Base-by-base conservation (phyloP, 1,140 invertebrate genomes). In the Heliothis subflexa region DNA sequence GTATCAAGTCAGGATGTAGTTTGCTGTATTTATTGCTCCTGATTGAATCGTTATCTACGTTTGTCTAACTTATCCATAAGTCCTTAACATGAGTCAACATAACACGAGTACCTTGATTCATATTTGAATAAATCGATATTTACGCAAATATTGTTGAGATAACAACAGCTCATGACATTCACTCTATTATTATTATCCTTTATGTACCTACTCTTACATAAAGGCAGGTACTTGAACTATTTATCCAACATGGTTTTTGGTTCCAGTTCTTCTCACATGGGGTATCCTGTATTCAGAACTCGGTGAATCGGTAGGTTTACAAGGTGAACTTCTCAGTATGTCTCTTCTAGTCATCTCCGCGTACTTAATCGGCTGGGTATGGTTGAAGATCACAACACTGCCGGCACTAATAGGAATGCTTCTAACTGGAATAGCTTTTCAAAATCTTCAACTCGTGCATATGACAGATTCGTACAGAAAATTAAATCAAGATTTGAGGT, bases 401-500 rank as follows among this genome's bases (percentile, higher is more conserved):
- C 98, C 98, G 13, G 96, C 98, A 0, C 95, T 99, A 0, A 97
- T 98, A 83, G 98, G 97, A 9, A 98, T 98, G 97, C 95, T 99
- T 45, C 84, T 98, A 68, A 97, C 97, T 12, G 98, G 98, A 62
- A 96, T 98, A 62, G 81, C 97, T 9, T 96, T 98, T 82, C 96
- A 97, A 90, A 98, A 98, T 91, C 91, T 97, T 14, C 96, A 96
- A 4, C 93, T 97, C 82, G 96, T 98, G 0, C 91, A 96, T 86
- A 96, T 98, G 86, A 96, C 96, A 47, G 96, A 96, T 3, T 94
- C 95, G 49, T 97, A 97, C 88, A 85, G 91, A 45, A 91, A 95
- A 72, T 95, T 98, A 4, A 96, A 97, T 40, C 95, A 96, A 75
- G 96, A 97, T 88, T 90, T 98, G 62, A 96, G 94, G 94, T 95